Conservation (phyloP, 35 echinoderm and acorn worm genomes). For the Amphiura filiformis region DNA sequence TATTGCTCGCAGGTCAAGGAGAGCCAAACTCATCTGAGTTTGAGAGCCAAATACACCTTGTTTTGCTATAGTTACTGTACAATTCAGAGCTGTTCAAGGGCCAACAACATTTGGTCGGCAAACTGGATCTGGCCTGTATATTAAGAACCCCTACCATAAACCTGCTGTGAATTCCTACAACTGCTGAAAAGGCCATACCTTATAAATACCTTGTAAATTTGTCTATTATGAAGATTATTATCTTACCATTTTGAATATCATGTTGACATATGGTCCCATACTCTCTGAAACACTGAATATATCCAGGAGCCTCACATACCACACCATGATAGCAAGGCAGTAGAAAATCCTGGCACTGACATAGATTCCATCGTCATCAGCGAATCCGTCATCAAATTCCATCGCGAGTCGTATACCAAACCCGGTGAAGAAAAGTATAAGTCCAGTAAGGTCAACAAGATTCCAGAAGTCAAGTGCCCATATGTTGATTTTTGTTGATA, state of each 20-base stretch:
- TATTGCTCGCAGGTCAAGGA: too few relatives aligned
- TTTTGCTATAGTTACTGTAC: too few relatives aligned
- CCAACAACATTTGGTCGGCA: too few relatives aligned
- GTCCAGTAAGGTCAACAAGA: constrained; percentile 56
- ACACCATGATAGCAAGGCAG: constrained; percentile 67
- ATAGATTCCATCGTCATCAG: not conserved
- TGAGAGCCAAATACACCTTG: too few relatives aligned
- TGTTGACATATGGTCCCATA: constrained; percentile 92
- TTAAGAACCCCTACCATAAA: too few relatives aligned
- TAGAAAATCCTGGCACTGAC: constrained; percentile 62
- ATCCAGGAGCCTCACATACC: constrained; percentile 86
- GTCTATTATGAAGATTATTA: too few relatives aligned
- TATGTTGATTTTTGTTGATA: constrained; percentile 37
- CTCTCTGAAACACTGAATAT: constrained; percentile 78
- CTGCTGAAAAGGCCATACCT: too few relatives aligned
- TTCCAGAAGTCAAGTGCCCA: constrained; percentile 87
- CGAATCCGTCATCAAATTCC: not conserved
- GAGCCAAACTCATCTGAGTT: too few relatives aligned
- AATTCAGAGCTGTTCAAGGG: too few relatives aligned
- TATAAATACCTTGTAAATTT: too few relatives aligned
- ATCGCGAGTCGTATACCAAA: not conserved
- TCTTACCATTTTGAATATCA: constrained; percentile 92
- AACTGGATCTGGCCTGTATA: too few relatives aligned
- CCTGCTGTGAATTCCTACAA: too few relatives aligned
- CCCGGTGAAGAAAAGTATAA: constrained; percentile 46